Evolutionary conservation across 2,113 vertebrate species (phyloP).

Genomic region (Tachysurus fulvidraco): DNA sequence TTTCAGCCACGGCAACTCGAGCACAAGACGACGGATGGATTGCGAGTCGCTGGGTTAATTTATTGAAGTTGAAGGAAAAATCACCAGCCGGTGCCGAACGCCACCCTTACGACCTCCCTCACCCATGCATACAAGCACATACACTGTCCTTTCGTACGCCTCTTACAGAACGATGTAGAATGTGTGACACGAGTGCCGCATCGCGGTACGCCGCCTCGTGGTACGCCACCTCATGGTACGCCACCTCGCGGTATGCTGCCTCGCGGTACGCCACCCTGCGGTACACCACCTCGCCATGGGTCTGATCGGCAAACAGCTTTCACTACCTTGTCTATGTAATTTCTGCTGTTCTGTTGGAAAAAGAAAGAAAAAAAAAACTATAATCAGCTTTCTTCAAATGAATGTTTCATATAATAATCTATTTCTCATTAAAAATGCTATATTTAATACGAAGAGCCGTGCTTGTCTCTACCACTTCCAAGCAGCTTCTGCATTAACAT

Average conservation of each 20-base stretch:
- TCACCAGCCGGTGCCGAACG: slow-evolving; percentile 57
- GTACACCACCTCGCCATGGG: slow-evolving; percentile 60
- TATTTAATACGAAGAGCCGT: slow-evolving; percentile 79
- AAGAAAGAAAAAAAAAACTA: slow-evolving; percentile 38
- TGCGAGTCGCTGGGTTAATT: slow-evolving; percentile 12
- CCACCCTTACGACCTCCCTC: slow-evolving; percentile 33
- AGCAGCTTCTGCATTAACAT: neutral
- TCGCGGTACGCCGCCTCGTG: neutral
- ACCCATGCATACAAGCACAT: slow-evolving; percentile 39
- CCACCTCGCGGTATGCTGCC: slow-evolving; percentile 48
- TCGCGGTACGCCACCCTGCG: neutral
- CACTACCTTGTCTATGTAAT: slow-evolving; percentile 77
- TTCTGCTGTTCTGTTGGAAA: slow-evolving; percentile 76
- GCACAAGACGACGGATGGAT: slow-evolving; percentile 47
- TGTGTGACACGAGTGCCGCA: slow-evolving; percentile 1
- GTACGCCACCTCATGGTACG: neutral
- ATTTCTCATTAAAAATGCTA: slow-evolving; percentile 83
- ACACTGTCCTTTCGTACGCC: slow-evolving; percentile 31
- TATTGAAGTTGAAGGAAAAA: slow-evolving; percentile 4
- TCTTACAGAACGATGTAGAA: slow-evolving; percentile 27
- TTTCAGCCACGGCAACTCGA: slow-evolving; percentile 32
- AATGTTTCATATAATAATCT: slow-evolving; percentile 84
- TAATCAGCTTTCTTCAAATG: slow-evolving; percentile 82
- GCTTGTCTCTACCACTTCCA: slow-evolving; percentile 66
- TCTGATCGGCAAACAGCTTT: slow-evolving; percentile 70